phyloP scores from a whole-genome alignment of 2,113 vertebrate species.

The Rhinichthys klamathensis region DNA sequence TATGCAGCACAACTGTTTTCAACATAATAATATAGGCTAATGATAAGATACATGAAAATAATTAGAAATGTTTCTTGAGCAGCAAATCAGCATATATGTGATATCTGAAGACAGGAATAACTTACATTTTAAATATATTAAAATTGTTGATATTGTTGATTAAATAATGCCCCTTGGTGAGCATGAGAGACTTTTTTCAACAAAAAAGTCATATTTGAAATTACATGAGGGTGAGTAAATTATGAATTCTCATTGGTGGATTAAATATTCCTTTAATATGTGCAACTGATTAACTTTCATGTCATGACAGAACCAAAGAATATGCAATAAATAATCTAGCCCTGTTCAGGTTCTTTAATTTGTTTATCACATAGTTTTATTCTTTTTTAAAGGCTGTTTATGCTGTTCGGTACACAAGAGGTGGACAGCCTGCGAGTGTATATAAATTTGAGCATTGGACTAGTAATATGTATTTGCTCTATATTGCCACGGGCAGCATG shows the following conservation, averaged over 20 bases:
- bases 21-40: background rate
- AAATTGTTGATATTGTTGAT: background rate
- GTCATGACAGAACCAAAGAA: background rate
- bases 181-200: no score
- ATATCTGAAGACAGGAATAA: background rate
- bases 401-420: conserved; percentile 1
- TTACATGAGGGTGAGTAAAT: background rate
- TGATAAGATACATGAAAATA: background rate
- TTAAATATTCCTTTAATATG: no score
- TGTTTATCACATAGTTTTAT: background rate
- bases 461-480: conserved; percentile 7
- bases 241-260: background rate
- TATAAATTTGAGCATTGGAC: conserved; percentile 40
- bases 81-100: background rate
- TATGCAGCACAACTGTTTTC: background rate
- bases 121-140: no score
- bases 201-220: no score
- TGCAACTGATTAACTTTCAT: background rate
- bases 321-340: background rate
- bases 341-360: background rate
- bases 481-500: conserved; percentile 9
- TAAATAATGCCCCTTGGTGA: background rate
- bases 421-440: background rate
- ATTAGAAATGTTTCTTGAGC: background rate
- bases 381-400: background rate